Evolutionary conservation across 2,797 vertebrate genomes (phyloP).

Genomic region (Hyperoplus immaculatus): DNA sequence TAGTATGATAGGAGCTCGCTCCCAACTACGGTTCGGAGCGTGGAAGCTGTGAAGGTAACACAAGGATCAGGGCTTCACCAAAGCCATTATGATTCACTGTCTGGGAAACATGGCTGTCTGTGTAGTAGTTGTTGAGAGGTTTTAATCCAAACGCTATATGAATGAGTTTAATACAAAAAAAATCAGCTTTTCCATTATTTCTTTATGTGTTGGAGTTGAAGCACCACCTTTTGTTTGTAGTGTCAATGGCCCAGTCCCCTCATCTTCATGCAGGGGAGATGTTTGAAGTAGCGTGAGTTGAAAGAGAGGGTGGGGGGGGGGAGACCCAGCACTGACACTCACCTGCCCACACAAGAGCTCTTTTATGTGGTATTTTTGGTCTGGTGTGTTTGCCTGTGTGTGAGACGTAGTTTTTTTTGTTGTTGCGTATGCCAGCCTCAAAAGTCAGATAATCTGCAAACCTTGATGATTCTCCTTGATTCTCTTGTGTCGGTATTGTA

Average conservation of each 20-base stretch:
- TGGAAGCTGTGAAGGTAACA: no score
- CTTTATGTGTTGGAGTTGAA: conserved; percentile 34
- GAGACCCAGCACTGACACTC: conserved; percentile 65
- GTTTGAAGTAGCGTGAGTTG: conserved; percentile 84
- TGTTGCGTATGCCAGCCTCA: conserved; percentile 35
- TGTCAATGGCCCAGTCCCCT: conserved; percentile 70
- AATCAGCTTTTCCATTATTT: conserved; percentile 20
- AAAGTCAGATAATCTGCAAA: conserved; percentile 51
- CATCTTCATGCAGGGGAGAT: conserved; percentile 71
- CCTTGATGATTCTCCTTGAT: conserved; percentile 37
- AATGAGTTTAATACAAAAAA: conserved; percentile 8
- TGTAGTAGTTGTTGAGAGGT: neutral
- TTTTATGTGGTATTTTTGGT: conserved; percentile 81
- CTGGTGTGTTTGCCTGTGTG: conserved; percentile 40
- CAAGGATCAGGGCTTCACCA: neutral
- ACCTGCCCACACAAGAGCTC: conserved; percentile 78
- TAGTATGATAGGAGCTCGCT: no score
- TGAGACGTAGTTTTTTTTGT: neutral
- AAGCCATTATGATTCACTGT: neutral
- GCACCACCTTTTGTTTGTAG: conserved; percentile 81
- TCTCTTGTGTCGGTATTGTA: conserved; percentile 37
- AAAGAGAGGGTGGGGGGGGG: conserved; percentile 62
- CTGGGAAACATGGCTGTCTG: neutral
- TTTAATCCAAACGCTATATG: neutral
- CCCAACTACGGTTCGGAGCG: no score